These are phyloP conservation scores for Dryas iulia DNA, from an alignment of 1,140 invertebrate species.

Conservation along the genomic window DNA sequence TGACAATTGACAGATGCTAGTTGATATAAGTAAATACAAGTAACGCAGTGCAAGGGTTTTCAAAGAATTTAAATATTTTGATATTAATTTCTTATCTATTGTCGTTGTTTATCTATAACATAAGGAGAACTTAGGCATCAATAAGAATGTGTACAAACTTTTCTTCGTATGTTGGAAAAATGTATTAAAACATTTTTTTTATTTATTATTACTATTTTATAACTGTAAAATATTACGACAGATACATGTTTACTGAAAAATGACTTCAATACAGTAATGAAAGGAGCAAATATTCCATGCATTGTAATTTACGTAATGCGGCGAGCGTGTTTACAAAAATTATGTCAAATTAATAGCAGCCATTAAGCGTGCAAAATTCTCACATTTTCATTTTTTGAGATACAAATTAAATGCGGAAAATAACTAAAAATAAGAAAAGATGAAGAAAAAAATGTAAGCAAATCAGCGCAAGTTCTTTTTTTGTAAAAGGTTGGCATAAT, in stretches of 20 bases:
- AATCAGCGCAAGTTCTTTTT: neutral
- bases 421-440: neutral
- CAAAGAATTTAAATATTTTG: no score
- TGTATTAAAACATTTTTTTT: no score
- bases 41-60: no score
- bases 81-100: no score
- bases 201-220: neutral
- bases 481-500: no score
- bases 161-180: no score
- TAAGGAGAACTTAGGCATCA: no score
- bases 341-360: conserved; percentile 43
- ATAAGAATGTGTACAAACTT: no score
- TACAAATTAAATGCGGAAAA: conserved; percentile 10
- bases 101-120: no score
- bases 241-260: neutral
- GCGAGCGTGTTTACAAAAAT: conserved; percentile 30
- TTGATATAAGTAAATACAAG: no score
- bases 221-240: neutral
- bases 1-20: no score
- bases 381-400: conserved; percentile 13
- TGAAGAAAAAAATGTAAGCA: neutral
- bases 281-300: conserved; percentile 18
- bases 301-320: conserved; percentile 33
- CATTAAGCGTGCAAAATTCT: conserved; percentile 30
- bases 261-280: conserved; percentile 4